Percentiles rank a stretch among this genome's conserved stretches.
Evolutionary conservation across 2,797 vertebrate genomes (phyloP).

Genomic region (Chaenodraco wilsoni): DNA sequence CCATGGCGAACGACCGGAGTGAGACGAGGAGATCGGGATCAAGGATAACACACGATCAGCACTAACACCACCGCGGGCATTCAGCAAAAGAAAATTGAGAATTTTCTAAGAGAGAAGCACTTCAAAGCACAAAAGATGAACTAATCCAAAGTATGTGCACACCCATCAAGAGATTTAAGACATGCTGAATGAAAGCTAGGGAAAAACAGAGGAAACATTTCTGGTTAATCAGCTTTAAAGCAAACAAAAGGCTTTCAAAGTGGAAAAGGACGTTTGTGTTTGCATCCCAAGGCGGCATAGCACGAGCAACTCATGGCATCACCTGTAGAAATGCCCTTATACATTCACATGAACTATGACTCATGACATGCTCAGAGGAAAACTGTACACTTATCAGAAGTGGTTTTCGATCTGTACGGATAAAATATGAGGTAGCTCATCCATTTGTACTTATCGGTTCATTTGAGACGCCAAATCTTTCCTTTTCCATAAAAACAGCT

Average conservation of each 20-base stretch:
- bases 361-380: slow-evolving; percentile 52
- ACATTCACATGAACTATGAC: slow-evolving; percentile 65
- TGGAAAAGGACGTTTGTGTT: slow-evolving; percentile 39
- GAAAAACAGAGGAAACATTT: slow-evolving; percentile 33
- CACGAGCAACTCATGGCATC: slow-evolving; percentile 49
- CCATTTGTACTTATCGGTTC: slow-evolving; percentile 58
- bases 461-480: slow-evolving; percentile 32
- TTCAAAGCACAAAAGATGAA: slow-evolving; percentile 53
- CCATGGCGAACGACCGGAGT: slow-evolving; percentile 2
- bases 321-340: slow-evolving; percentile 50
- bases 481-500: slow-evolving; percentile 33
- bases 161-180: slow-evolving; percentile 59
- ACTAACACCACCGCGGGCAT: slow-evolving; percentile 19
- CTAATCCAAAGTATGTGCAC: slow-evolving; percentile 48
- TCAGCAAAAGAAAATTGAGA: slow-evolving; percentile 24
- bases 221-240: slow-evolving; percentile 56
- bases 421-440: slow-evolving; percentile 78
- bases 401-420: slow-evolving; percentile 59
- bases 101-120: slow-evolving; percentile 50
- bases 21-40: slow-evolving; percentile 6
- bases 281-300: slow-evolving; percentile 56
- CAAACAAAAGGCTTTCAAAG: slow-evolving; percentile 57
- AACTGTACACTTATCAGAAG: slow-evolving; percentile 51
- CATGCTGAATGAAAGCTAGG: slow-evolving; percentile 62
- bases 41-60: slow-evolving; percentile 10